Evolutionary conservation across 2,888 invertebrate species (phyloP).

Genomic region (Nomada hirtipes): DNA sequence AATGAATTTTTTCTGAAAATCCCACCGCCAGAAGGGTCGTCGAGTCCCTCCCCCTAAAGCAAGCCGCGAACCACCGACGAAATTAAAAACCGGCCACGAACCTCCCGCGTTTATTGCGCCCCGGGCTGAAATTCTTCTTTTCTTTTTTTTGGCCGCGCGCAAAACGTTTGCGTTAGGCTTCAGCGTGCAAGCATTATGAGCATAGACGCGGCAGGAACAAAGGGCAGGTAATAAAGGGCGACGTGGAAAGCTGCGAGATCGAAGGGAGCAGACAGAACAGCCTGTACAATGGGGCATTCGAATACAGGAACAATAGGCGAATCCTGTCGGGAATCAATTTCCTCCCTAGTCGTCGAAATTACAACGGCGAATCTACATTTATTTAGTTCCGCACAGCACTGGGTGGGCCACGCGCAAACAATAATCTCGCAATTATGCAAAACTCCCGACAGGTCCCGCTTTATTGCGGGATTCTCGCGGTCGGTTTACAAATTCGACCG

Average conservation of each 20-base stretch:
- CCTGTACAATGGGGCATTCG: constrained; percentile 46
- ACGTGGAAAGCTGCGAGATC: constrained; percentile 24
- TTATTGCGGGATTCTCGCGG: background rate
- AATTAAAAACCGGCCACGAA: background rate
- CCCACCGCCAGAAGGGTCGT: too few relatives aligned
- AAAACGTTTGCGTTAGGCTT: constrained; percentile 11
- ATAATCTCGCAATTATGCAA: constrained; percentile 65
- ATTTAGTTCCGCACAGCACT: constrained; percentile 39
- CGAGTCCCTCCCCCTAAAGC: too few relatives aligned
- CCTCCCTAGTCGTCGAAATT: constrained; percentile 64
- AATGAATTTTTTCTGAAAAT: too few relatives aligned
- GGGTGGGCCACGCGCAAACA: constrained; percentile 31
- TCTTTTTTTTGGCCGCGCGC: too few relatives aligned
- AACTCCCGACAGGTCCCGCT: background rate
- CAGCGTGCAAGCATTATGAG: constrained; percentile 13
- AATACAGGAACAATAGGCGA: constrained; percentile 59
- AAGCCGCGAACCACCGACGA: background rate
- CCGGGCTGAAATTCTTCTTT: background rate
- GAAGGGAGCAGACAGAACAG: constrained; percentile 35
- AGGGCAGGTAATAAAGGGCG: constrained; percentile 51
- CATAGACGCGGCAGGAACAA: constrained; percentile 35
- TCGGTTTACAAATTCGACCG: background rate
- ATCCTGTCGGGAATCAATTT: constrained; percentile 73
- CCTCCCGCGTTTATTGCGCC: background rate
- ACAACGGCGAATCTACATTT: constrained; percentile 64